Evolutionary conservation across 2,797 vertebrate genomes (phyloP), one percentile per base, ranked within the genome.

Genomic region (Anabacerthia variegaticeps): DNA sequence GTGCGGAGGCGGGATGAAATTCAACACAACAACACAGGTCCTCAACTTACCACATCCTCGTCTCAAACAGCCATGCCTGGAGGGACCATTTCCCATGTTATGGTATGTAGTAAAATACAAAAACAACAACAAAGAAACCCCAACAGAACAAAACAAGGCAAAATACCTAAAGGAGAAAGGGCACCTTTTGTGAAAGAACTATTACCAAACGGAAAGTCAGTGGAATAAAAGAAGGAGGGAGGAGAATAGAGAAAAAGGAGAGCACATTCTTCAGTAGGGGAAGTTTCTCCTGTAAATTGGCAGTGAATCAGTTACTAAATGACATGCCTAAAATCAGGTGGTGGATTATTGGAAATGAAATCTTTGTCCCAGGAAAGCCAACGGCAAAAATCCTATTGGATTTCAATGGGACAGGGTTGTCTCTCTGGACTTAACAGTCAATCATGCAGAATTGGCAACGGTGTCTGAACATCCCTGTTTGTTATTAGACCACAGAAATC

Each of bases 331-430:
- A 95, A 96, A 90, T 96, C 93, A 95, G 96, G 86, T 93, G 93
- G 94, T 88, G 72, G 81, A 94, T 95, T 93, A 95, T 80, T 95
- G 88, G 84, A 95, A 94, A 94, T 75, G 46, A 92, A 96, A 96
- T 95, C 96, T 96, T 94, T 94, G 96, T 95, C 96, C 93, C 89
- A 82, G 88, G 94, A 95, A 95, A 95, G 94, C 90, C 94, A 92
- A 91, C 3, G 17, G 95, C 92, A 95, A 91, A 96, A 97, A 92
- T 69, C 84, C 91, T 61, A 92, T 95, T 93, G 94, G 94, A 96
- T 96, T 95, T 96, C 89, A 85, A 30, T 23, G 81, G 94, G 93
- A 94, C 88, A 51, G 81, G 67, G 72, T n/a, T 90, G 77, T 95
- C 92, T 79, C 90, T 92, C 92, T n/a, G 71, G 95, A 94, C 93